Evolutionary conservation across 2,888 invertebrate species (phyloP), one percentile per base, ranked within the genome.

Genomic region (Harpagoxenus sublaevis): DNA sequence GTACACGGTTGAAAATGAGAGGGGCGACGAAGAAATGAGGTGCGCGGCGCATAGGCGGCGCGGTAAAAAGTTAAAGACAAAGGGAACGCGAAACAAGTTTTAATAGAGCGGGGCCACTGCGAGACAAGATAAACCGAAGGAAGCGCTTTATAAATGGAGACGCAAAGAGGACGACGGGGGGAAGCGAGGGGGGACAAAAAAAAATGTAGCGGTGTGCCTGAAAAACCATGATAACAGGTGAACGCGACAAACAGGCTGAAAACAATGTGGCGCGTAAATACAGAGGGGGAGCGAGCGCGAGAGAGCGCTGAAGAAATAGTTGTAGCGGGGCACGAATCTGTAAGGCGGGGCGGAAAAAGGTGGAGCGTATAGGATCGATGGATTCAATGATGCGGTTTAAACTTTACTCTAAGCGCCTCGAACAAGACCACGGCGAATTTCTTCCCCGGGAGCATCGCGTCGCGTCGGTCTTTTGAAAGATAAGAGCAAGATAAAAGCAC

Each of bases 341-440:
- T 6, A 74, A 23, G 6, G 51, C 15, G 28, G 23, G 15, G 10
- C 9, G 8, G 28, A 81, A 51, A 81, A 62, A 31, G 60, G 35
- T 12, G n/a, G 18, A 18, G 70, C 12, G 23, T 18, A 48, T 18
- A 48, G 48, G 51, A 62, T 79, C 70, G 60, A 79, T 48, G 35
- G 70, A 79, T 70, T 70, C 79, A 60, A 79, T 79, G 70, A 79
- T 60, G 79, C 60, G 70, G 70, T 48, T 79, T 60, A 79, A 70
- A 79, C 45, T 79, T 78, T 68, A 78, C 45, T 68, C 55, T 70
- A 60, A 70, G 57, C 60, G 10, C 6, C 23, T 23, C 57, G 45
- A 79, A 68, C 78, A 79, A 79, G 68, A 60, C 68, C 57, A 78
- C 35, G 48, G 70, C 23, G 60, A 51, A 65, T 79, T 79, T 42